These are phyloP conservation scores for Atta colombica DNA, from an alignment of 1,140 invertebrate genomes.

Conservation along the genomic window DNA sequence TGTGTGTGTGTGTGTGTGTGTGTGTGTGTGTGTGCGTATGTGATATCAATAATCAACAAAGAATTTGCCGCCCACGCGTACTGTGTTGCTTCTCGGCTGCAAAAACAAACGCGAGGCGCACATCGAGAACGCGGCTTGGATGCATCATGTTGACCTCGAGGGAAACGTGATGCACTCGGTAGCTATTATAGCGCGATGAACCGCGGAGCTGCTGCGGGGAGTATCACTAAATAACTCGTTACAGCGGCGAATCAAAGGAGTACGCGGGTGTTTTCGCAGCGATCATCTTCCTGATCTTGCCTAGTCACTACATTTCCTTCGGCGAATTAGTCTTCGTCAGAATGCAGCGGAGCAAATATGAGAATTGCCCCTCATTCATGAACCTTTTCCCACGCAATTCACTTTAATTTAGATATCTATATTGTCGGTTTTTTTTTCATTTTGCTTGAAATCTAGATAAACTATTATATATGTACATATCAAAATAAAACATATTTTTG, in stretches of 20 bases:
- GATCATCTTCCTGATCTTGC: slow-evolving; percentile 53
- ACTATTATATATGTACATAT: neutral
- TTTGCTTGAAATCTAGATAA: slow-evolving; percentile 1
- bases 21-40: neutral
- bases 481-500: neutral
- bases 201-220: slow-evolving; percentile 53
- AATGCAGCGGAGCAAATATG: slow-evolving; percentile 28
- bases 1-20: neutral
- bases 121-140: slow-evolving; percentile 33
- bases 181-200: slow-evolving; percentile 65
- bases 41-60: slow-evolving; percentile 32
- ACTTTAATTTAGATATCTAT: neutral
- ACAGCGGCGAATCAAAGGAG: slow-evolving; percentile 60
- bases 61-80: slow-evolving; percentile 28
- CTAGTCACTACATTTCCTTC: slow-evolving; percentile 52
- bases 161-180: slow-evolving; percentile 62
- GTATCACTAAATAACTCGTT: slow-evolving; percentile 63
- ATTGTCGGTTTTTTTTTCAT: neutral
- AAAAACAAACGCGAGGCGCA: slow-evolving; percentile 55
- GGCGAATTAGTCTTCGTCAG: slow-evolving; percentile 51
- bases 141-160: slow-evolving; percentile 55
- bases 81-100: slow-evolving; percentile 16
- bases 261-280: slow-evolving; percentile 55
- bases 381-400: slow-evolving; percentile 22
- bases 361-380: slow-evolving; percentile 14